Conservation (phyloP, 1,140 invertebrate species). For the Dufourea novaeangliae region DNA sequence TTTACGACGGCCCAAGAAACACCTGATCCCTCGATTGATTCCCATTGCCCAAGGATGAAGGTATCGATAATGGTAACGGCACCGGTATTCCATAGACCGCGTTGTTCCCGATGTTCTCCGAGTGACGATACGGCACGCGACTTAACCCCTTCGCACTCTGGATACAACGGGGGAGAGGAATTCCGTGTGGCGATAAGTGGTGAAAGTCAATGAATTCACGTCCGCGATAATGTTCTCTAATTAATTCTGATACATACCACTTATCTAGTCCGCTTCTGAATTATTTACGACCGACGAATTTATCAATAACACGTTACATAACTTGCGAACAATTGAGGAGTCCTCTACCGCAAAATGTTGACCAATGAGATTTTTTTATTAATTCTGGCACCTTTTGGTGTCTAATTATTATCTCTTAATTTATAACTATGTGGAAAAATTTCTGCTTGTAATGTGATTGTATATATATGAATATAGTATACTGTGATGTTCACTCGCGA, state of each 20-base stretch:
- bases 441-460: too few relatives aligned
- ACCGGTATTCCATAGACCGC: slow-evolving; percentile 1
- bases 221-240: slow-evolving; percentile 23
- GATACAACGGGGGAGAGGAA: neutral
- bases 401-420: too few relatives aligned
- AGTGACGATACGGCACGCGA: slow-evolving; percentile 9
- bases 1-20: slow-evolving; percentile 16
- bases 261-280: neutral
- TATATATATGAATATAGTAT: too few relatives aligned
- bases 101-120: slow-evolving; percentile 2
- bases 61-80: slow-evolving; percentile 4
- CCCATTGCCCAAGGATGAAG: slow-evolving; percentile 6
- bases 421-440: too few relatives aligned
- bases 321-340: too few relatives aligned
- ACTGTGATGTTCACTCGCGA: too few relatives aligned
- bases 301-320: neutral
- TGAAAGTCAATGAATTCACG: slow-evolving; percentile 11
- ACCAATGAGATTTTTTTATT: too few relatives aligned
- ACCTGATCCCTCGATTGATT: slow-evolving; percentile 43
- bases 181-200: neutral
- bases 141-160: neutral
- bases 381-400: too few relatives aligned
- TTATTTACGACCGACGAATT: neutral
- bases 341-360: too few relatives aligned
- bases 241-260: slow-evolving; percentile 2